Percentiles rank a stretch among this genome's conserved stretches.
Conservation (phyloP, 2,888 invertebrate genomes). For the Acanthosepion esculentum region DNA sequence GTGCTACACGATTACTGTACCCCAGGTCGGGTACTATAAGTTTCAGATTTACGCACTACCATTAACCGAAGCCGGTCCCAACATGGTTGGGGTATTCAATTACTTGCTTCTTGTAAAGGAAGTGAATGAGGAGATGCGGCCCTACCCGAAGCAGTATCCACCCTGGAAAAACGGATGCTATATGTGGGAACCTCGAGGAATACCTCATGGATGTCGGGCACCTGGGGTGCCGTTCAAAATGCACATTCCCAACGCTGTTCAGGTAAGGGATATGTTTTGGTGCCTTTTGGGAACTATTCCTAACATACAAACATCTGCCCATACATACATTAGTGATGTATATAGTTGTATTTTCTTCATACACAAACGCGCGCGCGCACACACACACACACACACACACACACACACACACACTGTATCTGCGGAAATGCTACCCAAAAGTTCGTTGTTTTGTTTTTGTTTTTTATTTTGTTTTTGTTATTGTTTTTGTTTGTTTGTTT, state of each 20-base stretch:
- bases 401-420: no score
- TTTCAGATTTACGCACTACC: slow-evolving; percentile 68
- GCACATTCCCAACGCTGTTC: slow-evolving; percentile 61
- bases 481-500: no score
- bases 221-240: slow-evolving; percentile 61
- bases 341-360: no score
- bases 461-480: no score
- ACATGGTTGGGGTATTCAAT: slow-evolving; percentile 66
- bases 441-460: no score
- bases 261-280: slow-evolving; percentile 55
- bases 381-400: no score
- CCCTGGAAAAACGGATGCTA: slow-evolving; percentile 67
- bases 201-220: slow-evolving; percentile 60
- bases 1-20: slow-evolving; percentile 63
- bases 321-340: no score
- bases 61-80: slow-evolving; percentile 64
- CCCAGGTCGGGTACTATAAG: slow-evolving; percentile 66
- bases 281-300: neutral
- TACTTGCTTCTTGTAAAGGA: slow-evolving; percentile 61
- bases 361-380: no score
- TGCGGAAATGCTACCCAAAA: no score
- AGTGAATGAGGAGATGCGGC: slow-evolving; percentile 57
- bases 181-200: slow-evolving; percentile 62
- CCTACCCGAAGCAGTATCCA: slow-evolving; percentile 68
- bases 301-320: neutral